Conservation (phyloP, 2,797 vertebrate species). For the Philypnodon macrostomus region DNA sequence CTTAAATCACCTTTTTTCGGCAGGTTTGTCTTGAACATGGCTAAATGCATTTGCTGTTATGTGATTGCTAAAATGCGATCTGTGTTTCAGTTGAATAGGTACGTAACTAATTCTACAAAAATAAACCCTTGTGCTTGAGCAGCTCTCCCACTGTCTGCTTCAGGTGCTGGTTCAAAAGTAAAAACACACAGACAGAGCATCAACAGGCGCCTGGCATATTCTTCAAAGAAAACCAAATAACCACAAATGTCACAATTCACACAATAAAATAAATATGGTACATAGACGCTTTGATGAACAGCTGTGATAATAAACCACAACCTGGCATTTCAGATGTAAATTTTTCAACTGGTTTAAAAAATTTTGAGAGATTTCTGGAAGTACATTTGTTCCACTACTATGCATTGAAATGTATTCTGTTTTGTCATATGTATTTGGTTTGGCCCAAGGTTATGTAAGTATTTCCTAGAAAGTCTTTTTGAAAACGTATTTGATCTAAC, state of each 20-base stretch:
- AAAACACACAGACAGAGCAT: constrained; percentile 43
- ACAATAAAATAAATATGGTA: constrained; percentile 50
- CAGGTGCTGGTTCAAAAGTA: constrained; percentile 54
- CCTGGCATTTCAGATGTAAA: constrained; percentile 28
- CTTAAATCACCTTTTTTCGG: too few relatives aligned
- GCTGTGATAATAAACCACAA: constrained; percentile 67
- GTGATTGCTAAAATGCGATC: too few relatives aligned
- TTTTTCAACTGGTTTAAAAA: constrained; percentile 10
- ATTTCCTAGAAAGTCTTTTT: too few relatives aligned
- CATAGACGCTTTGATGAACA: constrained; percentile 52
- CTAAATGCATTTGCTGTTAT: too few relatives aligned
- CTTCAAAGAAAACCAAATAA: constrained; percentile 62
- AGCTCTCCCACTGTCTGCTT: constrained; percentile 32
- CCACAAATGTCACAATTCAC: constrained; percentile 34
- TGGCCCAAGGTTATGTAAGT: too few relatives aligned
- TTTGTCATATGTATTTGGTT: neutral
- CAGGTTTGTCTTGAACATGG: neutral
- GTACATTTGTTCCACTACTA: too few relatives aligned
- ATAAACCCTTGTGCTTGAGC: constrained; percentile 10
- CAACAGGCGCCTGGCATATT: constrained; percentile 23
- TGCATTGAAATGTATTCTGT: neutral
- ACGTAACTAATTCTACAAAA: constrained; percentile 13
- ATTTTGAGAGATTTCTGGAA: neutral
- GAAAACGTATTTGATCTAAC: too few relatives aligned
- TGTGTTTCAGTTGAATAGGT: too few relatives aligned